Evolutionary conservation across 2,888 invertebrate species (phyloP), one percentile per base, ranked within the genome.

Genomic region (Leptinotarsa juncta): DNA sequence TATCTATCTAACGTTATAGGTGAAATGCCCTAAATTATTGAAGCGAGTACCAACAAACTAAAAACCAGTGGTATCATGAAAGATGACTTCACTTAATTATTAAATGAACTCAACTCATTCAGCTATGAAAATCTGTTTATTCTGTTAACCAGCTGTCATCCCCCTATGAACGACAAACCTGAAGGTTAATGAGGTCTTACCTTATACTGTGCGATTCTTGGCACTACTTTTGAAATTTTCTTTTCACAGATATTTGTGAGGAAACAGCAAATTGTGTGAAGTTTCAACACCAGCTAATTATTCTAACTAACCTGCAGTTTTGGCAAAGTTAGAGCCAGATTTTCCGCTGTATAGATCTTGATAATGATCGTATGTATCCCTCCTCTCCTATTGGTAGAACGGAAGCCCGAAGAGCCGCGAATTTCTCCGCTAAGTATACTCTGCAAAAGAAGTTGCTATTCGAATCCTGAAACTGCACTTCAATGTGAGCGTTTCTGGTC

Each of bases 321-420:
- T 98, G 85, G 96, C 95, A 89, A 99, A 99, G 50, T 94, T 93
- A 10, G 97, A 98, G 0, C 99, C 99, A 0, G 98, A 98, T 88
- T 99, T 99, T 50, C 99, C 99, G 4, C 99, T 94, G 94, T 53
- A 95, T 91, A 85, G 97, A 97, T 78, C 94, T 91, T 53, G 95
- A 92, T 71, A 98, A 89, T 26, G 97, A 97, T 14, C 97, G 91
- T n/a, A 96, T 93, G 86, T 94, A 96, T 1, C 93, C 93, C 79
- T 93, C 93, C 87, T 92, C 96, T 51, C 93, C 90, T 49, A 84
- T 84, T 0, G 86, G 85, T 51, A 84, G 84, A 79, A 84, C 88
- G 75, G 71, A 81, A 71, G 82, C 86, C 1, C 99, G 91, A 73
- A 99, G 90, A 62, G 92, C 90, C 71, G 95, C 93, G 89, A 99